phyloP scores from a whole-genome alignment of 2,888 invertebrate genomes.

The Ligdia adustata region DNA sequence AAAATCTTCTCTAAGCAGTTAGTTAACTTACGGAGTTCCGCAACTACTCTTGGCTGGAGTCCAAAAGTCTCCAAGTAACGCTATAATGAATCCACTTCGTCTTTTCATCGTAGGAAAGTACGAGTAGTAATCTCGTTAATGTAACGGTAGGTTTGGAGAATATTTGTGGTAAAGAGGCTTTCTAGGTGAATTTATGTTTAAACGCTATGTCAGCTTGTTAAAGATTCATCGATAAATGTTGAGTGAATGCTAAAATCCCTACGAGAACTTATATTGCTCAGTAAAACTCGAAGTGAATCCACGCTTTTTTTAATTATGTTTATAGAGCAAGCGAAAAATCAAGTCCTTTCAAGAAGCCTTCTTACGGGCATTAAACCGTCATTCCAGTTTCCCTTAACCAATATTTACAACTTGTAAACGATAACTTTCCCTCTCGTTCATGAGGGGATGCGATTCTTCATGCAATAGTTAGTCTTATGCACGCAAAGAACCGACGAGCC shows the following conservation, averaged over 20 bases:
- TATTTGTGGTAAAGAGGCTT: slow-evolving; percentile 4
- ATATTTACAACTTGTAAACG: slow-evolving; percentile 73
- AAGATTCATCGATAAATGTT: too few relatives aligned
- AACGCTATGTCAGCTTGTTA: too few relatives aligned
- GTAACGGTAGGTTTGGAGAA: slow-evolving; percentile 8
- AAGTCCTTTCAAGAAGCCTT: slow-evolving; percentile 3
- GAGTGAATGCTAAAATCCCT: too few relatives aligned
- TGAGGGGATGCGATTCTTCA: slow-evolving; percentile 45
- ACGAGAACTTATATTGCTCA: too few relatives aligned
- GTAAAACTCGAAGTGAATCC: too few relatives aligned
- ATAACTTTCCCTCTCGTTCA: slow-evolving; percentile 51
- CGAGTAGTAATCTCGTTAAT: slow-evolving; percentile 17
- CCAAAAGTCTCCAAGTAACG: slow-evolving; percentile 8
- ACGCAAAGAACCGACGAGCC: slow-evolving; percentile 37
- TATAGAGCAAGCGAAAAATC: not conserved
- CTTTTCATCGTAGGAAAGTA: not conserved
- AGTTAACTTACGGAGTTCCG: too few relatives aligned
- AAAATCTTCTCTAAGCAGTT: slow-evolving; percentile 3
- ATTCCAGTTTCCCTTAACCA: slow-evolving; percentile 45
- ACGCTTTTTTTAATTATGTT: too few relatives aligned
- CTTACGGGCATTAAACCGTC: slow-evolving; percentile 35
- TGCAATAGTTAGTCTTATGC: slow-evolving; percentile 56
- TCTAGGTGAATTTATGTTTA: slow-evolving; percentile 5
- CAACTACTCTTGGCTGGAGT: slow-evolving; percentile 17
- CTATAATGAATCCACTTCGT: slow-evolving; percentile 4